A percentile compares a stretch with the other conserved stretches of the same genome.
phyloP scores from a whole-genome alignment of 23 tunicate species.

The Styela clava region DNA sequence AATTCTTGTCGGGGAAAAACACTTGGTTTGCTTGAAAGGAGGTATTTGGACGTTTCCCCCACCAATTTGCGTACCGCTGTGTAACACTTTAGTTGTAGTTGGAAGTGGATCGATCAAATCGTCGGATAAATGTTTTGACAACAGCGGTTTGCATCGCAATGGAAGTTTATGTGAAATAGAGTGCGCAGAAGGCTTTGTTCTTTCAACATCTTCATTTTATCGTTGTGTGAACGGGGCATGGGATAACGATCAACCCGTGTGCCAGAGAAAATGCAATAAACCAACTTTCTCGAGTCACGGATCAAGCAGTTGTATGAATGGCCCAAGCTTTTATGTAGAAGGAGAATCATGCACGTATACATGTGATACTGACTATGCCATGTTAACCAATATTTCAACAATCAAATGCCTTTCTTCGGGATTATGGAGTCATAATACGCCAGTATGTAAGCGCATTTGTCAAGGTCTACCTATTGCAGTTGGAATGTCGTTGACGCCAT shows the following conservation, averaged over 20 bases:
- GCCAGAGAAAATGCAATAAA: constrained; percentile 14
- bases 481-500: constrained; percentile 6
- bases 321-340: background rate
- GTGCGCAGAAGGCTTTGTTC: constrained; percentile 28
- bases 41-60: constrained; percentile 31
- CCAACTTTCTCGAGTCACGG: constrained; percentile 23
- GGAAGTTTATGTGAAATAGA: constrained; percentile 26
- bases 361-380: constrained; percentile 2
- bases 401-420: constrained; percentile 24
- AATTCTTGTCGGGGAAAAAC: constrained; percentile 20
- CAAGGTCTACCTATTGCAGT: background rate
- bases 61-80: constrained; percentile 24
- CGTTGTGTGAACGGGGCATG: constrained; percentile 28
- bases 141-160: constrained; percentile 10
- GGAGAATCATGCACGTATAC: constrained; percentile 19
- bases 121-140: constrained; percentile 2
- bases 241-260: constrained; percentile 12
- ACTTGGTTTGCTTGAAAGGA: constrained; percentile 17
- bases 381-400: background rate
- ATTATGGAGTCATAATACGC: constrained; percentile 21
- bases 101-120: background rate
- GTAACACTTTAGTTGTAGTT: constrained; percentile 12
- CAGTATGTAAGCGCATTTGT: constrained; percentile 29
- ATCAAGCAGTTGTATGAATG: background rate
- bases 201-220: background rate